Conservation (phyloP, 1,140 invertebrate genomes). For the Drosophila watanabei region DNA sequence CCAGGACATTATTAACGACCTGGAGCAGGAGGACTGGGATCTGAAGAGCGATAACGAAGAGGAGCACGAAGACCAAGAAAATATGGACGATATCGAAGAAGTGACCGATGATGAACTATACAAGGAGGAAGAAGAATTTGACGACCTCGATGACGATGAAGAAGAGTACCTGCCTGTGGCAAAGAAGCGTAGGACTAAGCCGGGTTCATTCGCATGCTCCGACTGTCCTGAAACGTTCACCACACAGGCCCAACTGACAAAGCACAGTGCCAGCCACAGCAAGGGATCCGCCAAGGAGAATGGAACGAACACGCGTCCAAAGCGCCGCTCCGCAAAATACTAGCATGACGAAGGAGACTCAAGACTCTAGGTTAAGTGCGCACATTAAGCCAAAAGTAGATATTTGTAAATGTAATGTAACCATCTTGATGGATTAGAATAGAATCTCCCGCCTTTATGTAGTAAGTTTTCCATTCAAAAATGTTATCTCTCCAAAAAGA, state of each 20-base stretch:
- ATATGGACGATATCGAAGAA: background rate
- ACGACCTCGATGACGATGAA: background rate
- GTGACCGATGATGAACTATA: background rate
- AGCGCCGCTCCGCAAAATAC: conserved; percentile 4
- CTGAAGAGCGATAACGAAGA: background rate
- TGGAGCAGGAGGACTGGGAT: conserved; percentile 25
- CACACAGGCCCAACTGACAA: conserved; percentile 8
- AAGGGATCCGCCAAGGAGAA: background rate
- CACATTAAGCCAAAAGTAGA: background rate
- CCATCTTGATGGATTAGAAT: background rate
- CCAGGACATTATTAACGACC: background rate
- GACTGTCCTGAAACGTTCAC: conserved; percentile 10
- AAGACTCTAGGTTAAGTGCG: background rate
- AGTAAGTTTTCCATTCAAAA: background rate
- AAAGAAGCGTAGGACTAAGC: background rate
- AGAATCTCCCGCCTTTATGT: background rate
- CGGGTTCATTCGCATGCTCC: conserved; percentile 3
- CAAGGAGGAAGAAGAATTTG: background rate
- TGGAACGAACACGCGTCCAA: background rate
- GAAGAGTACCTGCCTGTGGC: background rate
- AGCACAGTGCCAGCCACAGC: conserved; percentile 10
- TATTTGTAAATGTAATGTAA: background rate
- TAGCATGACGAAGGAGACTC: background rate
- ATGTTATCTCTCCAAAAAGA: background rate
- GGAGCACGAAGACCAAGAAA: background rate